phyloP scores from a whole-genome alignment of 2,888 invertebrate species.

The Crossocerus cetratus region DNA sequence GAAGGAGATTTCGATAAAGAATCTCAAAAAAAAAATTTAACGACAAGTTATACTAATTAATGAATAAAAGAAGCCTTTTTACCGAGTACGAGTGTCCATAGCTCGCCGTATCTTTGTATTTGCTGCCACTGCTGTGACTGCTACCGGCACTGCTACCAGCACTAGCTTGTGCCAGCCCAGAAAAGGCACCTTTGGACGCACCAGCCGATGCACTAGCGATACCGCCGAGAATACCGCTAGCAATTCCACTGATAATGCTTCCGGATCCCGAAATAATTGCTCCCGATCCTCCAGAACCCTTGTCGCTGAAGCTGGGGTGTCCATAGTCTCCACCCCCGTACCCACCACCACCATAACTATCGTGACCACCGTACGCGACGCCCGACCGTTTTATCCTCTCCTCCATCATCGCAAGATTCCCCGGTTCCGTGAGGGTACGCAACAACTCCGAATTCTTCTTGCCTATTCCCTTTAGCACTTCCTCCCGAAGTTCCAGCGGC shows the following conservation, averaged over 20 bases:
- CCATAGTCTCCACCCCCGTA: background rate
- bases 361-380: background rate
- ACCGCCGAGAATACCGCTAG: conserved; percentile 69
- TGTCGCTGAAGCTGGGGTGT: background rate
- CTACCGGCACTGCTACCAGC: background rate
- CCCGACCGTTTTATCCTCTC: conserved; percentile 65
- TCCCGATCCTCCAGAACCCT: conserved; percentile 42
- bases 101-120: no score
- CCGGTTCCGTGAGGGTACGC: conserved; percentile 59
- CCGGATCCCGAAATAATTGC: conserved; percentile 50
- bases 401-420: conserved; percentile 62
- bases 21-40: no score
- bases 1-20: no score
- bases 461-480: conserved; percentile 53
- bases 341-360: conserved; percentile 40
- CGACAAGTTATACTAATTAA: no score
- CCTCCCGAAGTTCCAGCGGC: conserved; percentile 40
- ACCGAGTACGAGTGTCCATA: no score
- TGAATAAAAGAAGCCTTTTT: no score
- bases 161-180: conserved; percentile 32
- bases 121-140: conserved; percentile 2
- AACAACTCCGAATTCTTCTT: conserved; percentile 45
- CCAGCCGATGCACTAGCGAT: conserved; percentile 68
- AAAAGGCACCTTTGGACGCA: conserved; percentile 61
- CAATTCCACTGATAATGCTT: conserved; percentile 69